phyloP scores from a whole-genome alignment of 2,797 vertebrate genomes.

The Leptatherina wallacei region DNA sequence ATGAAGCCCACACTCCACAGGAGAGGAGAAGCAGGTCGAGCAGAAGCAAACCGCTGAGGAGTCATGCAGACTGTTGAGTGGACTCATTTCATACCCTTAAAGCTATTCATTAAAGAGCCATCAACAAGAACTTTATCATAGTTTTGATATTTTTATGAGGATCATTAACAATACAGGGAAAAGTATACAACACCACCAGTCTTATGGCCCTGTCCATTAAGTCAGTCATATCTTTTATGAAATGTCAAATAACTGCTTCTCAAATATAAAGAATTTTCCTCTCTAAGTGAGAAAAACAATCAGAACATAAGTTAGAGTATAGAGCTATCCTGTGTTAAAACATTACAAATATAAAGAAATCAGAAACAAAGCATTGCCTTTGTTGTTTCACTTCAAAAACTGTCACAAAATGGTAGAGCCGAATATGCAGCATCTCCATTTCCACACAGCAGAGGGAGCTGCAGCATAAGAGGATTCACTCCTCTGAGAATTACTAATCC shows the following conservation, averaged over 20 bases:
- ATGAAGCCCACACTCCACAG: slow-evolving; percentile 28
- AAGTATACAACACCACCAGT: neutral
- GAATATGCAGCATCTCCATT: slow-evolving; percentile 3
- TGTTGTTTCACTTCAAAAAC: neutral
- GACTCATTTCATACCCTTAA: slow-evolving; percentile 13
- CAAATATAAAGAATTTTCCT: neutral
- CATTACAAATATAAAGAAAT: neutral
- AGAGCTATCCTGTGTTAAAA: neutral
- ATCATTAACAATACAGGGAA: neutral
- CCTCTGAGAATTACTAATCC: slow-evolving; percentile 36
- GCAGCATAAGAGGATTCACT: slow-evolving; percentile 32
- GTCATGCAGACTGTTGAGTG: slow-evolving; percentile 3
- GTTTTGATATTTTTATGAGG: neutral
- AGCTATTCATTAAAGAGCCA: neutral
- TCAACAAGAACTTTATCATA: neutral
- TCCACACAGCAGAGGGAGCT: slow-evolving; percentile 72
- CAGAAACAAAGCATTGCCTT: neutral
- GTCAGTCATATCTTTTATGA: neutral
- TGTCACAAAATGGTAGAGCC: neutral
- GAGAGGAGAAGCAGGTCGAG: slow-evolving; percentile 37
- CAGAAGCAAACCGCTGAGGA: slow-evolving; percentile 40
- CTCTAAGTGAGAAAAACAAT: neutral
- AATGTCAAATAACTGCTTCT: neutral
- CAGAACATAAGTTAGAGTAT: neutral
- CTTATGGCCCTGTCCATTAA: neutral